Evolutionary conservation across 2,888 invertebrate genomes (phyloP).

Genomic region (Limnephilus rhombicus): DNA sequence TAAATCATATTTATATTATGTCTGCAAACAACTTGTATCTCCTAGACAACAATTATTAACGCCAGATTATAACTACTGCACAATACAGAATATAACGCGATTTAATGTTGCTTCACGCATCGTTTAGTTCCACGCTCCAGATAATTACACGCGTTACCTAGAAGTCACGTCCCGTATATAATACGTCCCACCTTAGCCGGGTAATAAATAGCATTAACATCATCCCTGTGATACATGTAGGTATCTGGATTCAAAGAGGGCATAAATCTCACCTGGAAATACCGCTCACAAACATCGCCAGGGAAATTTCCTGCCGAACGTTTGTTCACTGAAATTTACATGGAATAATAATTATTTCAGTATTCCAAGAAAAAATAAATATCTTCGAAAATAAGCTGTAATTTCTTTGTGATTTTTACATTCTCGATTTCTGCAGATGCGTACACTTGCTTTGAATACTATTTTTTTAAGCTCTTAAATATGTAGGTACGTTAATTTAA

Average conservation of each 20-base stretch:
- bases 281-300: not conserved
- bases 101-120: not conserved
- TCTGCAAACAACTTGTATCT: not conserved
- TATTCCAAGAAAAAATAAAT: no score
- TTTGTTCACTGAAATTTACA: not conserved
- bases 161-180: not conserved
- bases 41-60: not conserved
- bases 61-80: not conserved
- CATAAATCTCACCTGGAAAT: conserved; percentile 19
- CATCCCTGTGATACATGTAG: not conserved
- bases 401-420: no score
- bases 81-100: not conserved
- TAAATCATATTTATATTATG: not conserved
- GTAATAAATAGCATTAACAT: not conserved
- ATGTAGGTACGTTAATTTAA: no score
- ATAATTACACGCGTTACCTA: not conserved
- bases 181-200: not conserved
- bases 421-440: no score
- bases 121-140: not conserved
- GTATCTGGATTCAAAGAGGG: conserved; percentile 13
- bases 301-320: not conserved
- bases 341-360: no score
- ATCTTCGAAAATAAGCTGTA: no score
- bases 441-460: no score
- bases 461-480: no score